phyloP scores from a whole-genome alignment of 2,797 vertebrate genomes.

The Podarcis lilfordi region DNA sequence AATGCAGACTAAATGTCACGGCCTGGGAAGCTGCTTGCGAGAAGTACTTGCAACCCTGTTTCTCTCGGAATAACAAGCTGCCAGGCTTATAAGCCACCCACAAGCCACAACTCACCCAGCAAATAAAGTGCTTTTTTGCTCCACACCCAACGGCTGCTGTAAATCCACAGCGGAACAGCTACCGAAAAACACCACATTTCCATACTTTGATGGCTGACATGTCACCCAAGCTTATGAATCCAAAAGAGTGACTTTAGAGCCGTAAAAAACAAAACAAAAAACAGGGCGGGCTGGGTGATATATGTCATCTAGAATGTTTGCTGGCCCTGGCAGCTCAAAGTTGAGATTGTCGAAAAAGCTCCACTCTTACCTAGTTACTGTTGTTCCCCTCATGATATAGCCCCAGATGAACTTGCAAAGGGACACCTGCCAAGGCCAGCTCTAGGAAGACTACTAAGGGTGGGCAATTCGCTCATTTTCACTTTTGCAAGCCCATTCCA shows the following conservation, averaged over 20 bases:
- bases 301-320: conserved; percentile 2
- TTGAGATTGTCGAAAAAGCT: background rate
- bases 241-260: background rate
- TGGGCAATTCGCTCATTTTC: background rate
- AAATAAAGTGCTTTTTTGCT: conserved; percentile 21
- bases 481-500: background rate
- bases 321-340: background rate
- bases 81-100: conserved; percentile 5
- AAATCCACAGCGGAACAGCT: conserved; percentile 16
- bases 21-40: background rate
- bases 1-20: background rate
- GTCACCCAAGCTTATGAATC: conserved; percentile 23
- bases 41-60: background rate
- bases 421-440: background rate
- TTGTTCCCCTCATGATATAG: background rate
- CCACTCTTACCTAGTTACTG: background rate
- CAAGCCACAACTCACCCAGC: conserved; percentile 23
- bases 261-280: background rate
- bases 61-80: conserved; percentile 5
- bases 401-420: background rate
- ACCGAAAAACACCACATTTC: conserved; percentile 20
- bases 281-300: background rate
- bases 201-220: conserved; percentile 16
- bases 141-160: background rate
- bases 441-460: background rate